These are phyloP conservation scores for Metopolophium dirhodum DNA, from an alignment of 1,140 invertebrate species.

Conservation along the genomic window DNA sequence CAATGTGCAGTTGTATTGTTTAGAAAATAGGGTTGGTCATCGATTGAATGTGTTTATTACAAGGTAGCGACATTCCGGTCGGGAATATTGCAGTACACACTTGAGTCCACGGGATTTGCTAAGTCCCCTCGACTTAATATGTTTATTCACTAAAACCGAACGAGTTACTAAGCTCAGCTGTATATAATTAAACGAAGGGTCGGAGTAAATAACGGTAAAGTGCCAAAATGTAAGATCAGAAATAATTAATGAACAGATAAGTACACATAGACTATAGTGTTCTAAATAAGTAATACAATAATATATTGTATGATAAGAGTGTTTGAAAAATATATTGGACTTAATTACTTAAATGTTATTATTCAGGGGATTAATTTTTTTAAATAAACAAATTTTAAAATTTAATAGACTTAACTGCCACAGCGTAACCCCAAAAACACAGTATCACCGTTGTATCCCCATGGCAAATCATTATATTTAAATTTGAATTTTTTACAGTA, in stretches of 20 bases:
- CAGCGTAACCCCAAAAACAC: background rate
- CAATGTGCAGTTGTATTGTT: background rate
- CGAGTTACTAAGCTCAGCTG: background rate
- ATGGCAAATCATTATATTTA: background rate
- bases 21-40: background rate
- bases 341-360: no score
- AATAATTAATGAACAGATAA: constrained; percentile 39
- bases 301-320: background rate
- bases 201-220: constrained; percentile 21
- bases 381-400: no score
- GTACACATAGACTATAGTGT: background rate
- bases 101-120: background rate
- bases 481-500: background rate
- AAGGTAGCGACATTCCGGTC: background rate
- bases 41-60: constrained; percentile 12
- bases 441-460: background rate
- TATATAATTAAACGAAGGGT: constrained; percentile 10
- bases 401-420: no score
- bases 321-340: no score
- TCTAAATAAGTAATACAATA: background rate
- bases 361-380: no score
- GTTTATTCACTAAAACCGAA: constrained; percentile 24
- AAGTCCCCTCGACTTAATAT: background rate
- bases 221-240: constrained; percentile 27
- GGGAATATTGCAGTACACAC: background rate